phyloP scores from a whole-genome alignment of 2,888 invertebrate species.

The Acanthosepion lycidas region DNA sequence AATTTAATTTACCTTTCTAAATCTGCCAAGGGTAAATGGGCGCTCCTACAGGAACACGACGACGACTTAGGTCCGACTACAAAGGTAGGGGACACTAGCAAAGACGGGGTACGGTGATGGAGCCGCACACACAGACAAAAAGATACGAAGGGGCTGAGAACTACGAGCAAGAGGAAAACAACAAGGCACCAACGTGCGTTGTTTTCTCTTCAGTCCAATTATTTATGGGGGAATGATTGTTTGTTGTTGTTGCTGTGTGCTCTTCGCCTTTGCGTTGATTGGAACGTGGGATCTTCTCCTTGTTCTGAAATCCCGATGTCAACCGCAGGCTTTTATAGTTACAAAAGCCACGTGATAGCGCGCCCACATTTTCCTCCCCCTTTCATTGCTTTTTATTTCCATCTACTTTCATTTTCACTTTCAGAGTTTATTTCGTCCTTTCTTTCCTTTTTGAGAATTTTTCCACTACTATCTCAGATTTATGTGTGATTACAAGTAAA shows the following conservation, averaged over 20 bases:
- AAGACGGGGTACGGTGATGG: not conserved
- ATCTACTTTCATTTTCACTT: not conserved
- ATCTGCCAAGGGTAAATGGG: constrained; percentile 4
- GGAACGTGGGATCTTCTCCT: not conserved
- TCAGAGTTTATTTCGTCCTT: not conserved
- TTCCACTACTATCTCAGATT: not conserved
- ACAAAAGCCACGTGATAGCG: not conserved
- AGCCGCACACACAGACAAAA: not conserved
- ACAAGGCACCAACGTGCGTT: not conserved
- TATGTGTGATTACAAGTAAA: not conserved
- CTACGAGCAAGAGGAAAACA: not conserved
- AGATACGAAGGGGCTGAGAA: not conserved
- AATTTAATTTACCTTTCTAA: not conserved
- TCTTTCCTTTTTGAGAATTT: too few relatives aligned
- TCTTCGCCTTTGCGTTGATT: not conserved
- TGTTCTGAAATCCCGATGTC: not conserved
- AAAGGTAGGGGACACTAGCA: not conserved
- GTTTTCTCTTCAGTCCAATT: not conserved
- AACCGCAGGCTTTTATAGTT: not conserved
- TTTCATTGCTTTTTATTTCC: not conserved
- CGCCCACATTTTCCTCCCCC: constrained; percentile 33
- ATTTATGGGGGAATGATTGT: not conserved
- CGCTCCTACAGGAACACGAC: not conserved
- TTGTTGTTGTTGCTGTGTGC: not conserved
- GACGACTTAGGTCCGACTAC: not conserved